Evolutionary conservation across 2,797 vertebrate genomes (phyloP), one percentile per base, ranked within the genome.

Genomic region (Clarias platycephalus): DNA sequence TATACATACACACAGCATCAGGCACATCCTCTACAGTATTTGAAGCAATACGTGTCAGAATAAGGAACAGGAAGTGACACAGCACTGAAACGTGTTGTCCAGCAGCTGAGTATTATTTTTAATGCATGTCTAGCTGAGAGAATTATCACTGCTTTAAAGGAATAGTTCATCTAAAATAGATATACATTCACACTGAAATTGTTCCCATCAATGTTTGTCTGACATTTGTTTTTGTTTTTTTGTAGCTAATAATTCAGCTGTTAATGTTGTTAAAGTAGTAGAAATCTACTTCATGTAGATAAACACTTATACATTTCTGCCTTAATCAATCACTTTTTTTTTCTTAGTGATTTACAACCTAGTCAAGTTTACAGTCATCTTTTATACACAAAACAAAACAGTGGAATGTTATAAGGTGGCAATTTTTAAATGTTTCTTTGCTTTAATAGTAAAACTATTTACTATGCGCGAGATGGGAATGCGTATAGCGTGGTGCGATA

Each of bases 91-190:
- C 49, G 49, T 53, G 49, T 13, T 53, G 49, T 53, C 49, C 49
- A 53, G 49, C 49, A 13, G 49, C 49, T 75, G 20, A 55, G 49
- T 1, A 0, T 22, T 26, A 26, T 28, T 74, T 53, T 53, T 55
- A 53, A 72, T 49, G 26, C 70, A 9, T 40, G 31, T 20, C 31
- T 22, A 49, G 40, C 40, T n/a, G 40, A 2, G 22, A 9, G 67
- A 40, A 15, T 40, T 13, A 20, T 76, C 55, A 24, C 57, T 62
- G 22, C 22, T 78, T 78, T 78, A 78, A 78, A 78, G 34, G 76
- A 58, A 78, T 9, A 62, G 57, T 13, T 78, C 12, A 16, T 78
- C 57, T 22, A n/a, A 58, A 76, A 76, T 58, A 31, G 28, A 66
- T 28, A 66, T 53, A 53, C 49, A 53, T 53, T 53, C 49, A 53